A percentile compares a stretch with the other conserved stretches of the same genome.
Evolutionary conservation across 1,140 invertebrate genomes (phyloP).

Genomic region (Drosophila obscura): DNA sequence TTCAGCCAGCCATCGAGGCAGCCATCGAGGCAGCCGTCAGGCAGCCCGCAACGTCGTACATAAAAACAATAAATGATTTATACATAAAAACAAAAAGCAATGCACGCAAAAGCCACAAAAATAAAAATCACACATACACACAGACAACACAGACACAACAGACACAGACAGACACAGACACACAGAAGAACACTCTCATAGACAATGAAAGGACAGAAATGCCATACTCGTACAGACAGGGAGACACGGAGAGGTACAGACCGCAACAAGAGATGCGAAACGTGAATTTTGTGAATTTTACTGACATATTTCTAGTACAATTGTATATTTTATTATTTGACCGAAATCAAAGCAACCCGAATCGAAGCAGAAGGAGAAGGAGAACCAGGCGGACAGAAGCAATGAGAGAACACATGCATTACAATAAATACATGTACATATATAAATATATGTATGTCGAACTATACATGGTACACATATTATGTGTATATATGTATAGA

Average conservation of each 20-base stretch:
- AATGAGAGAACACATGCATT: conserved; percentile 19
- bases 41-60: conserved; percentile 68
- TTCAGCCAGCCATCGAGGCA: conserved; percentile 54
- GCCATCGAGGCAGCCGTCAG: conserved; percentile 43
- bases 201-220: conserved; percentile 30
- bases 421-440: conserved; percentile 20
- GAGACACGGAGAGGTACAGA: conserved; percentile 14
- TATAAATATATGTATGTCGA: not conserved
- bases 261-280: conserved; percentile 71
- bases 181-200: conserved; percentile 23
- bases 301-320: conserved; percentile 81
- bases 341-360: conserved; percentile 67
- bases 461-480: not conserved
- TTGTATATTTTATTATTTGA: conserved; percentile 78
- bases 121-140: conserved; percentile 73
- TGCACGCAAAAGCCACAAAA: conserved; percentile 79
- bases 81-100: conserved; percentile 79
- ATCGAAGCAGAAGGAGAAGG: conserved; percentile 2
- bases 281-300: conserved; percentile 78
- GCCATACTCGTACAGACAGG: too few relatives aligned
- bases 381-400: conserved; percentile 17
- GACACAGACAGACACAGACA: conserved; percentile 23
- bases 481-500: conserved; percentile 15
- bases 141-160: conserved; percentile 17
- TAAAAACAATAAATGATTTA: conserved; percentile 83